phyloP scores from a whole-genome alignment of 2,113 vertebrate species.

The Leptosomus discolor region DNA sequence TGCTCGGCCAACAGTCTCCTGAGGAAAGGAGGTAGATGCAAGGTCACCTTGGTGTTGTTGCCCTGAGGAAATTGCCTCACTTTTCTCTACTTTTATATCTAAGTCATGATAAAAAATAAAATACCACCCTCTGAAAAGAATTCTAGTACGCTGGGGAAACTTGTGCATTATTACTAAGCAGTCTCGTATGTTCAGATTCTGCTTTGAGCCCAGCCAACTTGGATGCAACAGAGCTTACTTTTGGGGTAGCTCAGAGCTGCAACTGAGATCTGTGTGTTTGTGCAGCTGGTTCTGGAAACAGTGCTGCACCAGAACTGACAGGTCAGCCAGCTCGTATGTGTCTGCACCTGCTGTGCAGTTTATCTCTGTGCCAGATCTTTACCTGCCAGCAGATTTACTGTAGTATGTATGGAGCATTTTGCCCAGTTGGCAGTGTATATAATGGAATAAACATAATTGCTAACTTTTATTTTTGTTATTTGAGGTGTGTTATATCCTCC shows the following conservation, averaged over 20 bases:
- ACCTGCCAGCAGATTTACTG: background rate
- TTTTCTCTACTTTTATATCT: background rate
- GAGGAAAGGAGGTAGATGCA: background rate
- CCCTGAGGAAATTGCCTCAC: background rate
- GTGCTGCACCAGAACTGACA: background rate
- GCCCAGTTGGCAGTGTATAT: background rate
- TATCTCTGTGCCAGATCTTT: background rate
- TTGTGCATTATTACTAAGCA: background rate
- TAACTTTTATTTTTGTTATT: background rate
- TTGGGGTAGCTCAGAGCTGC: background rate
- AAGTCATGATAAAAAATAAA: background rate
- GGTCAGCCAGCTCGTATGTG: background rate
- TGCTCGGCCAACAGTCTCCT: fast-evolving
- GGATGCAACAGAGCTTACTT: background rate
- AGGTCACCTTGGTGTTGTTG: background rate
- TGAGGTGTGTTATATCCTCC: background rate
- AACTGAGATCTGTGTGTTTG: background rate
- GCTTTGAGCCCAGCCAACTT: background rate
- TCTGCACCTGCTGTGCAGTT: background rate
- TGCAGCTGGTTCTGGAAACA: constrained; percentile 14
- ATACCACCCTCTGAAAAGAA: background rate
- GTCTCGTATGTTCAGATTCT: background rate
- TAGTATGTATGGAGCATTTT: background rate
- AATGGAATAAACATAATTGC: background rate
- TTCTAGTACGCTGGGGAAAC: background rate